Evolutionary conservation across 2,113 vertebrate species (phyloP), one percentile per base, ranked within the genome.

Genomic region (Corydoras maculifer): DNA sequence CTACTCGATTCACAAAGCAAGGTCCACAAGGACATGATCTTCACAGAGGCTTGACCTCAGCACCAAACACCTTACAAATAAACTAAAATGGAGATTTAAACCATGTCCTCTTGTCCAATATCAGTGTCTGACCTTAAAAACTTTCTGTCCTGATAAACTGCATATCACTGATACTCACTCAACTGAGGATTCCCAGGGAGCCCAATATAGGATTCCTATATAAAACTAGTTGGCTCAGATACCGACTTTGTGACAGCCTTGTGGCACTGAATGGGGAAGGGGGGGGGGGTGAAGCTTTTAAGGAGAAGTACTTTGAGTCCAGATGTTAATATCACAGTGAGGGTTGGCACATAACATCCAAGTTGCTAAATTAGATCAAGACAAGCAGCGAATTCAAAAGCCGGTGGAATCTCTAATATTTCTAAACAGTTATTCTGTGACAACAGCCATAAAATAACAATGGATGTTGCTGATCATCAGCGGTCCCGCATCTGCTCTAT

Each of bases 141-240:
- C 0, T 43, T 5, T 43, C 35, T 8, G 1, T 43, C 35, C 35
- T 43, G 4, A 43, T 43, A 8, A 8, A 43, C 4, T 43, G 4
- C 35, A 43, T 43, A 2, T 43, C 4, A 43, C 35, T 43, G 35
- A 43, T 43, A 43, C 35, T 43, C 7, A 4, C 35, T 43, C 35
- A 43, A 8, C 8, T 58, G 29, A 63, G 29, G 12, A 31, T 54
- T 61, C n/a, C 49, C 3, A 32, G 72, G 50, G 72, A 70, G 75
- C 77, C 75, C 75, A 75, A 69, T 77, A 18, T 58, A 75, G 55
- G 71, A 77, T 80, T 80, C 68, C 11, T 65, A 32, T 53, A 49
- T 70, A 54, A 70, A 62, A 65, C 13, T 10, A 35, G 30, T 64
- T 73, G n/a, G 58, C 57, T 62, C 49, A 72, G 53, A 72, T 77